These are phyloP conservation scores for Brachyalestes nurse DNA, from an alignment of 2,797 vertebrate species.

Conservation along the genomic window DNA sequence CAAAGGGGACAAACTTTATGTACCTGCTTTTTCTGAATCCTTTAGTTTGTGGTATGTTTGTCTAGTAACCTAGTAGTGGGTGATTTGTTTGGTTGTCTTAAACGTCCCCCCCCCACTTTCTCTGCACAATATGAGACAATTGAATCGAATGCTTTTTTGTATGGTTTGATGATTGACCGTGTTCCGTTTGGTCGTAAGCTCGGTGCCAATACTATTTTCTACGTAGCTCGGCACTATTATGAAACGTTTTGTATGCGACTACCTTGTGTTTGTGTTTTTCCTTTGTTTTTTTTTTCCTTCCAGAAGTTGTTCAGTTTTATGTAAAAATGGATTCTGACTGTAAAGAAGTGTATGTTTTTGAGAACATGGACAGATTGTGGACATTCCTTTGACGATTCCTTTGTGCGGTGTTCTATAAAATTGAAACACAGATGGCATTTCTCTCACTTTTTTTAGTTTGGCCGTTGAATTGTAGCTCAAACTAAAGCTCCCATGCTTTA, in stretches of 20 bases:
- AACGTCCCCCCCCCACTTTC: not conserved
- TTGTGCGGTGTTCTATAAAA: conserved; percentile 35
- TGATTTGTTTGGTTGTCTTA: conserved; percentile 11
- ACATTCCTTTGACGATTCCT: conserved; percentile 29
- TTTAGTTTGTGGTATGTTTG: conserved; percentile 41
- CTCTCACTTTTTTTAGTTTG: not conserved
- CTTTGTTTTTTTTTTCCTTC: no score
- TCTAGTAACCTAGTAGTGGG: conserved; percentile 26
- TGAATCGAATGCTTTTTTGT: conserved; percentile 8
- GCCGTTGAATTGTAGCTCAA: not conserved
- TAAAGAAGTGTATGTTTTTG: conserved; percentile 43
- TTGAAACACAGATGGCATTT: not conserved
- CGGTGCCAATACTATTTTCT: conserved; percentile 19
- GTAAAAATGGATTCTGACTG: conserved; percentile 22
- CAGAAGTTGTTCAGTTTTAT: conserved; percentile 16
- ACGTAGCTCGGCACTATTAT: conserved; percentile 12
- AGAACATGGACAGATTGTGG: not conserved
- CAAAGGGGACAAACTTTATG: conserved; percentile 60
- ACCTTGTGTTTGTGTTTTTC: conserved; percentile 1
- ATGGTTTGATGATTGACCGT: conserved; percentile 9
- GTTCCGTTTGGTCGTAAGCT: not conserved
- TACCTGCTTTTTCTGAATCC: conserved; percentile 15
- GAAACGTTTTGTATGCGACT: conserved; percentile 18
- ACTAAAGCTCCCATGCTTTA: not conserved
- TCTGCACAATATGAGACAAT: conserved; percentile 13